phyloP scores from a whole-genome alignment of 2,888 invertebrate genomes.

The Lagria hirta region DNA sequence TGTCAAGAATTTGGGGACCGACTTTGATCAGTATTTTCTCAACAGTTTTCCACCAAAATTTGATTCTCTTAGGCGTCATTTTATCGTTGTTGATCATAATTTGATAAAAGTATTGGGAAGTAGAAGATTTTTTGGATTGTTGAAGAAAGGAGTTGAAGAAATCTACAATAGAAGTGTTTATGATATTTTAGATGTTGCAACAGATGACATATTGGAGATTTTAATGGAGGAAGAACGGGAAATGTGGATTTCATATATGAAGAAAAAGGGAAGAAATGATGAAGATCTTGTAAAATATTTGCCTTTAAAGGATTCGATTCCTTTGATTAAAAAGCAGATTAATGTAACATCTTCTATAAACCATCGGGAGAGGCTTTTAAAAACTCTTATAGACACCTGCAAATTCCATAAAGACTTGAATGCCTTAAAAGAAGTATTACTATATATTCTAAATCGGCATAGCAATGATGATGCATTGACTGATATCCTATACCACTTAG shows the following conservation, averaged over 20 bases:
- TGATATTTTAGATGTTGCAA: slow-evolving; percentile 16
- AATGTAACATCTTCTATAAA: slow-evolving; percentile 13
- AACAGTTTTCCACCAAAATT: slow-evolving; percentile 8
- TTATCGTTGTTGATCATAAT: too few species aligned
- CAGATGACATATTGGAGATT: slow-evolving; percentile 11
- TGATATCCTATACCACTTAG: slow-evolving; percentile 9
- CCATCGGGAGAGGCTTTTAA: slow-evolving; percentile 11
- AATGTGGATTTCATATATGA: slow-evolving; percentile 16
- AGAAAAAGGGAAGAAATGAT: slow-evolving; percentile 7
- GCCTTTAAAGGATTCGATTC: slow-evolving; percentile 12
- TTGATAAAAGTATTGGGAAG: too few species aligned
- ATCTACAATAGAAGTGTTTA: slow-evolving; percentile 15
- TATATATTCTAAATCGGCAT: slow-evolving; percentile 21
- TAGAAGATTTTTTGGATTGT: slow-evolving; percentile 13
- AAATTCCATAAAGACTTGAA: slow-evolving; percentile 22
- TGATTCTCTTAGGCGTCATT: background rate
- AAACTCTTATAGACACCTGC: slow-evolving; percentile 20
- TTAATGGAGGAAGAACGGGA: slow-evolving; percentile 14
- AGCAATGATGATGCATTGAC: slow-evolving; percentile 21
- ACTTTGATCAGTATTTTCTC: slow-evolving; percentile 4
- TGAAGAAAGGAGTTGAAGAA: slow-evolving; percentile 12
- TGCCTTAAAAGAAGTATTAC: slow-evolving; percentile 17
- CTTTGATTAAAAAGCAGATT: slow-evolving; percentile 24
- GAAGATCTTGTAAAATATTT: slow-evolving; percentile 17
- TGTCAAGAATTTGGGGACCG: slow-evolving; percentile 7